Evolutionary conservation across 2,888 invertebrate species (phyloP).

Genomic region (Apantesis nais): DNA sequence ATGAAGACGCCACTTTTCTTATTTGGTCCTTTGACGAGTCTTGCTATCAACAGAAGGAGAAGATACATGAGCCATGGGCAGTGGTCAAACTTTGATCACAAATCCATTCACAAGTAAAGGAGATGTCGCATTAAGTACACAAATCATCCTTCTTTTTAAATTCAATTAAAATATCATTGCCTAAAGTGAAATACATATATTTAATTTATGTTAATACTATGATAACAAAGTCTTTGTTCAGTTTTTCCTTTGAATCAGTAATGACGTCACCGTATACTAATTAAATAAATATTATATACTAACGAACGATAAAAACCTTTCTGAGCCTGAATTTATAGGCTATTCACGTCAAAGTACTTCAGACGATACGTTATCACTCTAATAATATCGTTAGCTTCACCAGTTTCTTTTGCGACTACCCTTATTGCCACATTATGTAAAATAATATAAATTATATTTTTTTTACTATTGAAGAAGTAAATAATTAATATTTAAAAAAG

Average conservation of each 20-base stretch:
- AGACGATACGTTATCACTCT: slow-evolving; percentile 8
- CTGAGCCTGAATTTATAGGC: neutral
- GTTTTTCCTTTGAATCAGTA: neutral
- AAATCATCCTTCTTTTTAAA: too few relatives aligned
- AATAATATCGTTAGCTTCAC: slow-evolving; percentile 1
- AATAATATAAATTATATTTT: neutral
- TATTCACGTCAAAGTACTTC: neutral
- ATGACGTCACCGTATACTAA: neutral
- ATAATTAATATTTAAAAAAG: too few relatives aligned
- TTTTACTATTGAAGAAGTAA: too few relatives aligned
- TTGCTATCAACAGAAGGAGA: too few relatives aligned
- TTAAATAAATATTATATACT: neutral
- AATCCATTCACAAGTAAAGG: too few relatives aligned
- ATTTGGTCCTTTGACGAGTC: too few relatives aligned
- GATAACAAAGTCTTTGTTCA: neutral
- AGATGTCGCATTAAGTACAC: too few relatives aligned
- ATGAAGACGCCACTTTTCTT: neutral
- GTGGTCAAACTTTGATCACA: too few relatives aligned
- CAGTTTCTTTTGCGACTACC: neutral
- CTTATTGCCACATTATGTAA: neutral
- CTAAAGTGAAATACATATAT: neutral
- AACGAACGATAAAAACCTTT: neutral
- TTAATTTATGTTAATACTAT: neutral
- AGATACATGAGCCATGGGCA: too few relatives aligned
- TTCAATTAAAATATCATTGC: neutral